phyloP scores from a whole-genome alignment of 2,888 invertebrate species.

The Cantharis rufa region DNA sequence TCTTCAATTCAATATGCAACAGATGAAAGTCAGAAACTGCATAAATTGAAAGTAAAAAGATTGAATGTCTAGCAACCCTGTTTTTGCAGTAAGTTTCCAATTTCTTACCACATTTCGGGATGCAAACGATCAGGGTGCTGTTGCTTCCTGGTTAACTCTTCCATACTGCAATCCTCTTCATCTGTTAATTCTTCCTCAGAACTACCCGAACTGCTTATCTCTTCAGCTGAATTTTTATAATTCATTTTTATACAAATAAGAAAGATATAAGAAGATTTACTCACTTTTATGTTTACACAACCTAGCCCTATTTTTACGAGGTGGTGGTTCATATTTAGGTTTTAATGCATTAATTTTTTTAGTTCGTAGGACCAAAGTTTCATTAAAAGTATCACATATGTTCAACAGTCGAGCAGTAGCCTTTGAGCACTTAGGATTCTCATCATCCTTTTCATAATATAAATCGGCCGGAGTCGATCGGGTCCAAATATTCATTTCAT shows the following conservation, averaged over 20 bases:
- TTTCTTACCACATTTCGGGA: conserved; percentile 82
- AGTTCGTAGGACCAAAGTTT: conserved; percentile 72
- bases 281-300: conserved; percentile 76
- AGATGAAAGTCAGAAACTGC: no score
- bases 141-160: conserved; percentile 87
- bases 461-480: conserved; percentile 90
- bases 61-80: no score
- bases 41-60: no score
- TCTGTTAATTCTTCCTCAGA: conserved; percentile 71
- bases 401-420: conserved; percentile 73
- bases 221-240: conserved; percentile 46
- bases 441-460: conserved; percentile 72
- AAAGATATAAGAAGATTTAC: conserved; percentile 25
- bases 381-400: conserved; percentile 77
- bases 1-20: no score
- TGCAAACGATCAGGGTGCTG: conserved; percentile 91
- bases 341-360: conserved; percentile 66
- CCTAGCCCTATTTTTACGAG: conserved; percentile 69
- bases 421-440: conserved; percentile 64
- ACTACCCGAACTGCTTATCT: conserved; percentile 54
- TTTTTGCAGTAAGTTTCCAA: no score
- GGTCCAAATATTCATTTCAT: conserved; percentile 70
- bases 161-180: conserved; percentile 81
- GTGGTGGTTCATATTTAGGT: conserved; percentile 70
- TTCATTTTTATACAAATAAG: background rate